Evolutionary conservation across 2,888 invertebrate genomes (phyloP), one percentile per base, ranked within the genome.

Genomic region (Pachliopta kotzebuea): DNA sequence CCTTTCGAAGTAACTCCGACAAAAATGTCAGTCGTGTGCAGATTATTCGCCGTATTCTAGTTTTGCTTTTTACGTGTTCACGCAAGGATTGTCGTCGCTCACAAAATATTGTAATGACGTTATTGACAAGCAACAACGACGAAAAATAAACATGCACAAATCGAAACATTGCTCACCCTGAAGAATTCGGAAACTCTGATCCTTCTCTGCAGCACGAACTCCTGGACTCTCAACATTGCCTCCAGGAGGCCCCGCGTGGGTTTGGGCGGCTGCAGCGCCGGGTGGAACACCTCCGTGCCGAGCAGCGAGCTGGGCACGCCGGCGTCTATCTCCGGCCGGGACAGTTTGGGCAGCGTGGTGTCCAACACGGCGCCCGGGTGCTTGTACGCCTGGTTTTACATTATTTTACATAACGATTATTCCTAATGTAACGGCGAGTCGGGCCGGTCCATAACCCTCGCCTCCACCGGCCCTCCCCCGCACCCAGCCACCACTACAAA

Each of bases 131-230:
- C 3, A 9, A 37, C 37, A 11, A 9, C 14, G 14, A 4, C 14
- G 37, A 37, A 37, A 37, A 37, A 37, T 14, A 11, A 37, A 11
- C 9, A 18, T 42, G 37, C 11, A 6, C 18, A 55, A 14, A 11
- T 31, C 1, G 57, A 18, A 11, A 14, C 17, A 62, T 4, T 21
- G 21, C 64, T 67, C 31, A 95, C 95, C 85, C 94, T 93, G 67
- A 96, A 94, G 76, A 95, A 96, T 75, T 95, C 94, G 0, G 92
- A 91, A 37, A 95, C 93, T 56, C 95, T 89, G 60, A 96, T 84
- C 57, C 94, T 87, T 72, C 94, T 92, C 78, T 94, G 93, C 69
- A 93, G 78, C 8, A 96, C 93, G 72, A 93, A 94, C 71, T 94
- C 92, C 77, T 96, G 96, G 56, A 96, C 93, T 56, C 94, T 84